Percentiles rank a stretch among this genome's conserved stretches.
Conservation (phyloP, 2,113 vertebrate genomes). For the Athene noctua region DNA sequence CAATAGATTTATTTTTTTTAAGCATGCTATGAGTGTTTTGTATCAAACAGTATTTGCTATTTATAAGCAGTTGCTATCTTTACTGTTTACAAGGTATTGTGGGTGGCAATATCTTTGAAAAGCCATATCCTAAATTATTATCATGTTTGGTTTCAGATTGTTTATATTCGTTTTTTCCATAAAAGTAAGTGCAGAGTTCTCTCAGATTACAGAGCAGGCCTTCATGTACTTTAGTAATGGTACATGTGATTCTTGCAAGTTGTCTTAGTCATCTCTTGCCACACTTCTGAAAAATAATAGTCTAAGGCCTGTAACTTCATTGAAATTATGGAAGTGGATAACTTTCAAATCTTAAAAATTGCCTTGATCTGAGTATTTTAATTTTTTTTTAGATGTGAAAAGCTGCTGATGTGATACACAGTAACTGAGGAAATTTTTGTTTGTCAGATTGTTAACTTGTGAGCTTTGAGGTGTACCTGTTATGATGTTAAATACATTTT, state of each 20-base stretch:
- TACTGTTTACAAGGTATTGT: neutral
- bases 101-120: neutral
- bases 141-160: neutral
- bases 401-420: neutral
- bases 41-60: neutral
- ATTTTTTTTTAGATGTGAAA: neutral
- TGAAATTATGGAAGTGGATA: neutral
- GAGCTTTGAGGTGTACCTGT: neutral
- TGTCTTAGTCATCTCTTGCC: constrained; percentile 35
- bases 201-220: neutral
- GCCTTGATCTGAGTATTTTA: neutral
- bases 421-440: neutral
- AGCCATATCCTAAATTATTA: neutral
- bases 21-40: neutral
- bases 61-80: neutral
- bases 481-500: neutral
- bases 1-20: neutral
- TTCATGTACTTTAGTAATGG: neutral
- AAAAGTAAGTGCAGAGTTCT: neutral
- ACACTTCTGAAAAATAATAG: neutral
- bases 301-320: neutral
- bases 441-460: neutral
- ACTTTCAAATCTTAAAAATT: neutral
- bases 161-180: neutral
- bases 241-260: constrained; percentile 16